Base-by-base conservation (phyloP, 2,797 vertebrate species). In the Benthosema pterotum region DNA sequence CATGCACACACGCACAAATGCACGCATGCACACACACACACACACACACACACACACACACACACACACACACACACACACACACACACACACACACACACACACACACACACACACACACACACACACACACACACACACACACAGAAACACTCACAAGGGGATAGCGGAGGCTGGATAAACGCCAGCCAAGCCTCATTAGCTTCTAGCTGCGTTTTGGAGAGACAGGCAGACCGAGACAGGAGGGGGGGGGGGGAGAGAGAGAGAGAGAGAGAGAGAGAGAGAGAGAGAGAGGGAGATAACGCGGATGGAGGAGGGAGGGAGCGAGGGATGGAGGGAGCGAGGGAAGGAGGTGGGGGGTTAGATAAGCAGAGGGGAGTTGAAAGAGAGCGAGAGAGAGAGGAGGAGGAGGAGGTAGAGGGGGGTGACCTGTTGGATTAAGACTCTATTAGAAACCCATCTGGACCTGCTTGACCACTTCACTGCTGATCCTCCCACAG, bases 161-260 rank as follows among this genome's bases (percentile, higher is more conserved):
- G 78, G 85, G 79, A 85, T 74, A 75, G 82, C 78, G 74, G 15
- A 16, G 60, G 79, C 73, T 89, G 88, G 89, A 88, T 88, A 89
- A 89, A 90, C 58, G 86, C 89, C 88, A 90, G 85, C 85, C 85
- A 87, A 83, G 87, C 84, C 83, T 90, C 88, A 90, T 91, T 90
- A 90, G 88, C 82, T 89, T 82, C 83, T 84, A 77, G 78, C 88
- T 83, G 88, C 84, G 79, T 84, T 84, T 80, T 74, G 79, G 84
- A 86, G 77, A 89, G 86, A 82, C 83, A 86, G 82, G 69, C 77
- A 80, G 71, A 85, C 69, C 4, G 60, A 83, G 82, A 80, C 75
- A 63, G 83, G 42, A 42, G 61, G 55, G 15, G 47, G 11, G 28
- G 12, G 22, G 15, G 17, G 11, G 54, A 12, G 38, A 18, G 11